A percentile compares a stretch with the other conserved stretches of the same genome.
Conservation (phyloP, 2,113 vertebrate genomes). For the Aspidoscelis tigris region DNA sequence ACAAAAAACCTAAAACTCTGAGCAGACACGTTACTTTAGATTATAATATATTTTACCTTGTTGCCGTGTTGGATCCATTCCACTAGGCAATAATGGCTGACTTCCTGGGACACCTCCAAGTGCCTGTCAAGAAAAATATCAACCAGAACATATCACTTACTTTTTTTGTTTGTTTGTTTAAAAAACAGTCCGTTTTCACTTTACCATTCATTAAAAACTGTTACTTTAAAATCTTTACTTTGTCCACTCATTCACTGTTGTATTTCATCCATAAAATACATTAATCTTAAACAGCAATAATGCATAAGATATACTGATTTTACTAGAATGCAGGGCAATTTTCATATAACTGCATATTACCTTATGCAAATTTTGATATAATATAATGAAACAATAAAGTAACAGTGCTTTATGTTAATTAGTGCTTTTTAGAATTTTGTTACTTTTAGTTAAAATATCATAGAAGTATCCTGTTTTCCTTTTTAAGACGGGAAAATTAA, state of each 20-base stretch:
- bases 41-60: conserved; percentile 81
- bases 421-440: not conserved
- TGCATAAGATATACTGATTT: not conserved
- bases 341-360: not conserved
- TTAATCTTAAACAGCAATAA: not conserved
- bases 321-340: not conserved
- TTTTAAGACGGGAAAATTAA: not conserved
- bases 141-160: not conserved
- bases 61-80: conserved; percentile 96
- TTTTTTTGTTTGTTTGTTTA: not conserved
- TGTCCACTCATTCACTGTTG: not conserved
- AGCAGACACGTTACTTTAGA: not conserved
- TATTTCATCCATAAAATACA: not conserved
- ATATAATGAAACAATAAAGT: not conserved
- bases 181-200: not conserved
- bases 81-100: conserved; percentile 93
- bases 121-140: conserved; percentile 76
- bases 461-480: not conserved
- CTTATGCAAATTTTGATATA: not conserved
- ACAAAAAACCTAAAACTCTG: too few species aligned
- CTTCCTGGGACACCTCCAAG: conserved; percentile 93
- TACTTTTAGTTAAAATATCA: not conserved
- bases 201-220: not conserved
- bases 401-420: not conserved
- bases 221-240: not conserved